Percentiles rank a stretch among this genome's conserved stretches.
Conservation (phyloP, 2,888 invertebrate genomes). For the Xestia sexstrigata region DNA sequence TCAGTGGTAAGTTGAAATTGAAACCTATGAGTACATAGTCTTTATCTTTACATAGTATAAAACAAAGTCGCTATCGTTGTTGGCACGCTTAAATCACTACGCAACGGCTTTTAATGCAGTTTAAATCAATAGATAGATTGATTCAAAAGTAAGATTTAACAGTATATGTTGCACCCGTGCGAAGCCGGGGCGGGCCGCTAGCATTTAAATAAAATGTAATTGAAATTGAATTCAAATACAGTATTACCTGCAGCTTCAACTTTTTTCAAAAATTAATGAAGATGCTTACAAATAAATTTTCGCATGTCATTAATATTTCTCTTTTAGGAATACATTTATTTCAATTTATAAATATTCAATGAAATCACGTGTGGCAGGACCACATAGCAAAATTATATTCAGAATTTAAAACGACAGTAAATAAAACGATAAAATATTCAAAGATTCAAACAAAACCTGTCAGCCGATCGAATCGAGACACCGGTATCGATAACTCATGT, state of each 20-base stretch:
- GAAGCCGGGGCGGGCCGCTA: too few relatives aligned
- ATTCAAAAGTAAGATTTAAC: too few relatives aligned
- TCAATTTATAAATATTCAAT: slow-evolving; percentile 43
- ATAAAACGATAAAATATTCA: slow-evolving; percentile 68
- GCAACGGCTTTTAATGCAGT: too few relatives aligned
- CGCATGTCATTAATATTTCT: background rate
- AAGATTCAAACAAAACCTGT: slow-evolving; percentile 68
- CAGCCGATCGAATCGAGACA: slow-evolving; percentile 72
- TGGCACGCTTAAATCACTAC: too few relatives aligned
- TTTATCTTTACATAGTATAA: too few relatives aligned
- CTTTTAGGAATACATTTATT: slow-evolving; percentile 7
- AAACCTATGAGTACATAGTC: background rate
- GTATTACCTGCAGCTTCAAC: background rate
- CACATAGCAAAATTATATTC: slow-evolving; percentile 50
- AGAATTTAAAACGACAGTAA: slow-evolving; percentile 66
- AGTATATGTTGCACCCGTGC: too few relatives aligned
- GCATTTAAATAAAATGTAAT: too few relatives aligned
- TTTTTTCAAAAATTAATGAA: slow-evolving; percentile 4
- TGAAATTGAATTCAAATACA: background rate
- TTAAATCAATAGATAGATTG: too few relatives aligned
- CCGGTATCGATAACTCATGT: slow-evolving; percentile 87
- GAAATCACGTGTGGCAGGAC: slow-evolving; percentile 30
- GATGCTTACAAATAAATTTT: background rate
- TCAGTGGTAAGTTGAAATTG: too few relatives aligned
- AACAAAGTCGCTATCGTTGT: too few relatives aligned